Evolutionary conservation across 2,113 vertebrate species (phyloP).

Genomic region (Cebidichthys violaceus): DNA sequence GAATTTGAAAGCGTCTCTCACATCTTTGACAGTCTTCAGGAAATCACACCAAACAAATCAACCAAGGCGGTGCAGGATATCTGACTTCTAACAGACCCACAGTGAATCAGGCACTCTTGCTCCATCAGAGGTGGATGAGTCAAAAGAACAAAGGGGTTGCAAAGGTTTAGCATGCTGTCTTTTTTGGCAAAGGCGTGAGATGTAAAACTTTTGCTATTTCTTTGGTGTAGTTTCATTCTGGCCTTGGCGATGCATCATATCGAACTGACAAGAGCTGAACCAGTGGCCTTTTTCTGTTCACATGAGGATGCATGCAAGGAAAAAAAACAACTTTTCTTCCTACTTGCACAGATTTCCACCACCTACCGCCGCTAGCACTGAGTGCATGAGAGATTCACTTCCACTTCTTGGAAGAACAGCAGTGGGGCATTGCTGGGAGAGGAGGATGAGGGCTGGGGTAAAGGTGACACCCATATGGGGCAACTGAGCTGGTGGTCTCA

Average conservation of each 20-base stretch:
- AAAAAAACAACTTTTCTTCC: conserved; percentile 58
- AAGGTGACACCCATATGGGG: conserved; percentile 73
- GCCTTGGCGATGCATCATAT: conserved; percentile 73
- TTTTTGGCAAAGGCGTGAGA: conserved; percentile 78
- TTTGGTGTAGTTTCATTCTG: conserved; percentile 70
- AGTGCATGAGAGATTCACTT: conserved; percentile 55
- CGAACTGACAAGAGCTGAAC: conserved; percentile 78
- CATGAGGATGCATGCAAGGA: conserved; percentile 53
- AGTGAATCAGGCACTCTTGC: conserved; percentile 73
- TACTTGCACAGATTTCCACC: conserved; percentile 64
- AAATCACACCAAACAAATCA: conserved; percentile 82
- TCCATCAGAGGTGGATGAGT: conserved; percentile 76
- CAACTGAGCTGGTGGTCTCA: conserved; percentile 58
- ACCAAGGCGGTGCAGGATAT: conserved; percentile 69
- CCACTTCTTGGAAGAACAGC: conserved; percentile 67
- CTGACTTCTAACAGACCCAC: conserved; percentile 74
- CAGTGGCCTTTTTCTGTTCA: conserved; percentile 64
- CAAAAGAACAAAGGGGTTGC: conserved; percentile 78
- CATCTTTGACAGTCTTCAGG: conserved; percentile 82
- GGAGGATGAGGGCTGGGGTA: conserved; percentile 32
- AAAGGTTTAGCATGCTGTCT: conserved; percentile 76
- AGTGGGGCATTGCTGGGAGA: conserved; percentile 36
- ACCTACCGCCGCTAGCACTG: conserved; percentile 64
- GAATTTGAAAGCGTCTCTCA: conserved; percentile 77
- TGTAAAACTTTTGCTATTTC: conserved; percentile 70